Evolutionary conservation across 1,140 invertebrate genomes (phyloP).

Genomic region (Pachypsylla venusta): DNA sequence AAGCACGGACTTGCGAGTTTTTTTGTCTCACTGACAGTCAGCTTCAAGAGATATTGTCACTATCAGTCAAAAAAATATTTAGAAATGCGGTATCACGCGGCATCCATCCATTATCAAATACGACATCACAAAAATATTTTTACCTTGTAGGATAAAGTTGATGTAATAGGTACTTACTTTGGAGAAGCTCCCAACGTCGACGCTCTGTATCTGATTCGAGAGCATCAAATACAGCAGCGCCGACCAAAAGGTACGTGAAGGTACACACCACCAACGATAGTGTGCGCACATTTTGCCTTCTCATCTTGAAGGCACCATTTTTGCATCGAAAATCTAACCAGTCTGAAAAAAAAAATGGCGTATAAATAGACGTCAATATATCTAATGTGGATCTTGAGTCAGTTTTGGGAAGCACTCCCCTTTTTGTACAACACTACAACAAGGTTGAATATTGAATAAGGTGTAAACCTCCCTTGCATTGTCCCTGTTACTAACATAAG

Average conservation of each 20-base stretch:
- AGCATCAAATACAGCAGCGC: constrained; percentile 98
- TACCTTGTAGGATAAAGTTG: too few relatives aligned
- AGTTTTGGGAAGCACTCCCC: background rate
- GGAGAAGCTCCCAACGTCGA: constrained; percentile 65
- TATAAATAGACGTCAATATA: background rate
- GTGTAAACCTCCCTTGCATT: background rate
- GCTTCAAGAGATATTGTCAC: background rate
- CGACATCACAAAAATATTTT: too few relatives aligned
- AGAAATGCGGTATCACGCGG: background rate
- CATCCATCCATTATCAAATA: too few relatives aligned
- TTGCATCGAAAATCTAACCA: constrained; percentile 21
- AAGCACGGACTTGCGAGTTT: too few relatives aligned
- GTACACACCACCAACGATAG: constrained; percentile 97
- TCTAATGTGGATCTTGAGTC: background rate
- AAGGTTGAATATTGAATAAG: background rate
- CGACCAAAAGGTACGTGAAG: constrained; percentile 94
- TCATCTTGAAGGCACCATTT: constrained; percentile 42
- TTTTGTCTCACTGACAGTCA: too few relatives aligned
- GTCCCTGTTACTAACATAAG: background rate
- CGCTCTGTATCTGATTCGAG: constrained; percentile 89
- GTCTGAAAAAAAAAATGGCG: background rate
- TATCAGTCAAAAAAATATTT: background rate
- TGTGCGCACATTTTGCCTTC: constrained; percentile 97
- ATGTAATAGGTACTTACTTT: constrained; percentile 47
- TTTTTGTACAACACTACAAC: background rate